These are phyloP conservation scores for Temnopleurus reevesii DNA, from an alignment of 53 echinoderm and acorn worm genomes.

Conservation along the genomic window DNA sequence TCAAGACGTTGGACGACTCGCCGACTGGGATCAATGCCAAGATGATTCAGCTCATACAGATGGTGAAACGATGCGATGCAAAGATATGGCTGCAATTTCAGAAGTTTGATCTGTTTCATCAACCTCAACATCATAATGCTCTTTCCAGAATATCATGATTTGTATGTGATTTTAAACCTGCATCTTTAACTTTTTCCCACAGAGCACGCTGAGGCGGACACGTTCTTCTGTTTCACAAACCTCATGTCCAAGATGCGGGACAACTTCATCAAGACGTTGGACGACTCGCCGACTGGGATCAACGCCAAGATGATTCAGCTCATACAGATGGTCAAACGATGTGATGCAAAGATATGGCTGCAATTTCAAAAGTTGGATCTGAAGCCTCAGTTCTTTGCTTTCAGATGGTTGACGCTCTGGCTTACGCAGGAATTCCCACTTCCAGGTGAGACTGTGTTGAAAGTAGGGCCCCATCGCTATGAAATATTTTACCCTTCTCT, in stretches of 20 bases:
- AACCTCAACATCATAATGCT: too few relatives aligned
- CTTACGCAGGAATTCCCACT: slow-evolving; percentile 93
- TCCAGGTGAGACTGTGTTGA: slow-evolving; percentile 3
- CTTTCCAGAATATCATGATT: too few relatives aligned
- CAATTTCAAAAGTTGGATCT: slow-evolving; percentile 74
- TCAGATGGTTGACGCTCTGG: slow-evolving; percentile 91
- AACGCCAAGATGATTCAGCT: slow-evolving; percentile 90
- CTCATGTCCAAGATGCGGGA: slow-evolving; percentile 96
- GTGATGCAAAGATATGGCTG: slow-evolving; percentile 73
- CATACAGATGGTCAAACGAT: slow-evolving; percentile 74
- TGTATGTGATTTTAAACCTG: too few relatives aligned
- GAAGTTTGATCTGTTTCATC: slow-evolving; percentile 74
- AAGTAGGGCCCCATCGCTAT: too few relatives aligned
- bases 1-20: slow-evolving; percentile 96
- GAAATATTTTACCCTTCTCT: too few relatives aligned
- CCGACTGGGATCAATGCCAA: slow-evolving; percentile 91
- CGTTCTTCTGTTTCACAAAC: slow-evolving; percentile 99
- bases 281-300: slow-evolving; percentile 89
- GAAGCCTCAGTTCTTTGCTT: slow-evolving; percentile 89
- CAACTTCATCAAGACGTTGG: slow-evolving; percentile 97
- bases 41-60: slow-evolving; percentile 80
- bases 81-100: slow-evolving; percentile 71
- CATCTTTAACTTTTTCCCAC: too few relatives aligned
- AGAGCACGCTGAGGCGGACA: slow-evolving; percentile 97
- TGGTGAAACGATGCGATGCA: slow-evolving; percentile 74